Base-by-base conservation (phyloP, 2,888 invertebrate species). In the Lymantria dispar region DNA sequence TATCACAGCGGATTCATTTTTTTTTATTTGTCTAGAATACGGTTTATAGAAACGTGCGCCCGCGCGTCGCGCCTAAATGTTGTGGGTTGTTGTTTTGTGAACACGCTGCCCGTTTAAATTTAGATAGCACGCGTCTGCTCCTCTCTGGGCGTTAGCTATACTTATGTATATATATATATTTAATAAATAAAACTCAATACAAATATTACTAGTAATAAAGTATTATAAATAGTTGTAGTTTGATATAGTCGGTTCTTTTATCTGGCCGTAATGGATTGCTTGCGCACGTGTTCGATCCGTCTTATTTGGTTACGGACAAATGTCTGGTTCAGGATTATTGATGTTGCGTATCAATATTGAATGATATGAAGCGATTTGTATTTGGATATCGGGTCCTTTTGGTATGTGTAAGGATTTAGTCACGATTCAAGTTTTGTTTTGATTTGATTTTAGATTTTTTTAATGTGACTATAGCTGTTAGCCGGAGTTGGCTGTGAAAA, bases 141-240 rank as follows among this genome's bases (percentile, higher is more conserved):
- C 60, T 72, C 64, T 64, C 74, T 70, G 75, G 63, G 75, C 83
- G 84, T 81, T 80, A 80, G 84, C 80, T 83, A 78, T 76, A 60
- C 68, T 50, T 60, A 62, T 70, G 59, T 57, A 58, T 62, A 56
- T 42, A 15, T 40, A 15, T 40, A 7, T 72, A 76, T 75, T 80
- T 78, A 80, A 80, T 83, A 83, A 83, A 80, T 80, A 81, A 82
- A 79, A 72, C 58, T 70, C 64, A 76, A 80, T 81, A 83, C 84
- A 83, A 83, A 85, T 85, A 86, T 87, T 84, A 79, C 78, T 60
- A 71, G 82, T 68, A 78, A 83, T 87, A 85, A 85, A 86, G 77
- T 73, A 73, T 78, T 76, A 64, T 63, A 77, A 74, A 73, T 81
- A 82, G 78, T 76, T 31, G 46, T 49, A 52, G 72, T 69, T 50